A percentile compares a stretch with the other conserved stretches of the same genome.
These are phyloP conservation scores for Nyctibius bracteatus DNA, from an alignment of 2,113 vertebrate species.

Conservation along the genomic window DNA sequence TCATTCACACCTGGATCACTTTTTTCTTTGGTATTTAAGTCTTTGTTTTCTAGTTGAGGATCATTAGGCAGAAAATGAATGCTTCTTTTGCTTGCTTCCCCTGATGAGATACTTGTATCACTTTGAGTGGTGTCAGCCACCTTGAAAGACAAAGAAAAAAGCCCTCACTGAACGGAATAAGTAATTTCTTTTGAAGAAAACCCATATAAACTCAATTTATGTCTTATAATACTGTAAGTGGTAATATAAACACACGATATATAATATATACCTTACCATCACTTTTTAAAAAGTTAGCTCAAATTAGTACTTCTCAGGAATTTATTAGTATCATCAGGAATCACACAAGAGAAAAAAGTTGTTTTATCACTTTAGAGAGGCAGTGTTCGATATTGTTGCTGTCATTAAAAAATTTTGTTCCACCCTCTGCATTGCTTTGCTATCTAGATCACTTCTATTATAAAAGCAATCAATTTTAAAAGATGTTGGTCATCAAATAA, in stretches of 20 bases:
- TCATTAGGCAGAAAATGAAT: slow-evolving; percentile 55
- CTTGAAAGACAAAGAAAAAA: slow-evolving; percentile 34
- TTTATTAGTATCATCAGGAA: not conserved
- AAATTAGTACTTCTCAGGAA: not conserved
- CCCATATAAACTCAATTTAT: not conserved
- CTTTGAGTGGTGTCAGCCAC: slow-evolving; percentile 59
- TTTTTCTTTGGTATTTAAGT: slow-evolving; percentile 46
- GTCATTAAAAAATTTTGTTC: not conserved
- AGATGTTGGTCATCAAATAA: not conserved
- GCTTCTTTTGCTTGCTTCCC: slow-evolving; percentile 65
- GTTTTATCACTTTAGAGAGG: not conserved
- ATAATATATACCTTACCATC: not conserved
- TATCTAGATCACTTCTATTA: not conserved
- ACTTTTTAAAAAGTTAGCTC: not conserved
- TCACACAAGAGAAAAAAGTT: not conserved
- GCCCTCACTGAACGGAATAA: not conserved
- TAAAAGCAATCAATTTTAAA: not conserved
- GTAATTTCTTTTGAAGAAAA: not conserved
- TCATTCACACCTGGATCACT: slow-evolving; percentile 63
- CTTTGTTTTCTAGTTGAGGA: slow-evolving; percentile 40
- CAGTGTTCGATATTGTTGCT: not conserved
- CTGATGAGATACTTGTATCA: slow-evolving; percentile 62
- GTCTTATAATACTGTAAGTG: not conserved
- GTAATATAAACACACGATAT: not conserved
- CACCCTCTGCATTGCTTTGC: not conserved